Evolutionary conservation across 2,888 invertebrate genomes (phyloP), one percentile per base, ranked within the genome.

Genomic region (Chromoteleia sp.): DNA sequence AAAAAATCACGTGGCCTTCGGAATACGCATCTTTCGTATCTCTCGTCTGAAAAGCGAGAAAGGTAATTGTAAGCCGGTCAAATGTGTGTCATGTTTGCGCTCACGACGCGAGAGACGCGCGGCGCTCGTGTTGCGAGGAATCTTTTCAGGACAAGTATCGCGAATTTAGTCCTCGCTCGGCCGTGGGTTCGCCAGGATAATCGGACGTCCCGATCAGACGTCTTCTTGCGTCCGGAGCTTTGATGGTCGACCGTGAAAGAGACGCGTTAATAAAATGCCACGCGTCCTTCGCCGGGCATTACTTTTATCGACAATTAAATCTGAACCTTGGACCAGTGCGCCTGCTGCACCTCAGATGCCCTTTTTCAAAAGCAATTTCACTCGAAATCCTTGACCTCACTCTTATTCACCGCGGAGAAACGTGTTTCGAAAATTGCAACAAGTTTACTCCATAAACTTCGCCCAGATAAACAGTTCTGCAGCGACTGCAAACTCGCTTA

Each of bases 241-340:
- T 81, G 68, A 39, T 61, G 17, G 75, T 58, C 58, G 70, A 67
- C 74, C 74, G 68, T 74, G 73, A 63, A 63, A 73, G 50, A 63
- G 65, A 54, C 50, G 56, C 56, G 75, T 65, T 59, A 70, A 80
- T 70, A 75, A n/a, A n/a, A n/a, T n/a, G n/a, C n/a, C 52, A 30
- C 50, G 65, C 65, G 81, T 73, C 81, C 81, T 81, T 81, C 71
- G 50, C 12, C 29, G 68, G 52, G 17, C 43, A 41, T 75, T 78
- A 83, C 81, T 79, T 83, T 63, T 79, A 59, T 80, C 70, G 68
- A 83, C 81, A 83, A 83, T 83, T 83, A 79, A 83, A 83, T 80
- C 68, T 70, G 65, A 65, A 70, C 83, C 83, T 81, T 81, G 80
- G 59, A 45, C 19, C 52, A 67, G 68, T 39, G 54, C 59, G 65